Evolutionary conservation across 2,888 invertebrate genomes (phyloP).

Genomic region (Rhingia rostrata): DNA sequence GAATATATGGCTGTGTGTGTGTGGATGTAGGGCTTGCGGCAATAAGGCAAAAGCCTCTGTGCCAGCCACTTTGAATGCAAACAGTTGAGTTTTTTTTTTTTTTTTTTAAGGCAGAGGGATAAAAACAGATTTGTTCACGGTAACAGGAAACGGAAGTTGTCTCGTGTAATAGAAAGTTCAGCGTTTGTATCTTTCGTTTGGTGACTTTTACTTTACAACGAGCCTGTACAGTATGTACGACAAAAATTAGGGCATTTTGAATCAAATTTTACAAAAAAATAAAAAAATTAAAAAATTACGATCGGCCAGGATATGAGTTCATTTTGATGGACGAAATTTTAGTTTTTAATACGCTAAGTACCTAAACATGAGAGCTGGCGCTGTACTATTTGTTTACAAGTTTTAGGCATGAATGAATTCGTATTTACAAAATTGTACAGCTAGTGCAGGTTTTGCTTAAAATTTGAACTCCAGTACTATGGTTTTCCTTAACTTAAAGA

Average conservation of each 20-base stretch:
- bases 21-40: conserved; percentile 7
- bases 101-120: conserved; percentile 24
- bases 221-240: conserved; percentile 12
- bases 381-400: no score
- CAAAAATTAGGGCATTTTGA: background rate
- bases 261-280: no score
- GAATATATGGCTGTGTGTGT: background rate
- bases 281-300: no score
- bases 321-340: no score
- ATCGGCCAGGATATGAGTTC: no score
- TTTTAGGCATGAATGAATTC: no score
- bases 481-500: no score
- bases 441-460: no score
- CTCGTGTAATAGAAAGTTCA: conserved; percentile 61
- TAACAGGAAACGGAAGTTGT: conserved; percentile 70
- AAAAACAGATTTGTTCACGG: conserved; percentile 59
- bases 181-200: conserved; percentile 27
- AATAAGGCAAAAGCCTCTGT: conserved; percentile 18
- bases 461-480: no score
- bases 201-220: conserved; percentile 11
- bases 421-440: no score
- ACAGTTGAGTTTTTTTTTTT: conserved; percentile 14
- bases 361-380: no score
- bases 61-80: conserved; percentile 59
- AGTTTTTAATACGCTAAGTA: no score